These are phyloP conservation scores for Neuroterus valhalla DNA, from an alignment of 1,140 invertebrate genomes.

Conservation along the genomic window DNA sequence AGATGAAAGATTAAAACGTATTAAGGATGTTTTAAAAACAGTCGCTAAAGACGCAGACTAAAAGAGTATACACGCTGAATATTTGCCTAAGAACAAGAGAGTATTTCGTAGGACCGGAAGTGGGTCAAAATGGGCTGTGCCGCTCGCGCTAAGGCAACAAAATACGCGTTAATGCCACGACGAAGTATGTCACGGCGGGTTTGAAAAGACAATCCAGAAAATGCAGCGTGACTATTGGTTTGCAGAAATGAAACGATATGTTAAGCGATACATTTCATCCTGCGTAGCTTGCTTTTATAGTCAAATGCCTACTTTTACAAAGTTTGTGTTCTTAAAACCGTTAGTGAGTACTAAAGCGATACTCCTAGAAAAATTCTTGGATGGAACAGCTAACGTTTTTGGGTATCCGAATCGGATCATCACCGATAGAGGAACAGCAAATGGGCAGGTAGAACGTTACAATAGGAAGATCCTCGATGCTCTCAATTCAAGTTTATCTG, in stretches of 20 bases:
- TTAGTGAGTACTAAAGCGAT: no score
- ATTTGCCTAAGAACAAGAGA: background rate
- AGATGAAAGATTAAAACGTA: no score
- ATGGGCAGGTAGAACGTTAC: no score
- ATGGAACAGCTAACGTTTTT: background rate
- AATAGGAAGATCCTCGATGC: no score
- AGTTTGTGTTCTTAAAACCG: no score
- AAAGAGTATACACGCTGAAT: background rate
- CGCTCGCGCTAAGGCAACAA: conserved; percentile 34
- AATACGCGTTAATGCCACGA: conserved; percentile 40
- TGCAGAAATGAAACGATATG: conserved; percentile 38
- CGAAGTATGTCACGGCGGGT: conserved; percentile 33
- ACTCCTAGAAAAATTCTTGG: no score
- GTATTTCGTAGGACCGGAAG: background rate
- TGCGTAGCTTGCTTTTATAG: conserved; percentile 36
- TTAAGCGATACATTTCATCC: background rate
- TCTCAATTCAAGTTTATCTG: no score
- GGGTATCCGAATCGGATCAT: background rate
- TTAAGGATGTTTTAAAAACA: no score
- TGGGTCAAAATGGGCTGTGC: conserved; percentile 12
- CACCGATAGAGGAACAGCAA: no score
- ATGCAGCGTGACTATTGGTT: conserved; percentile 41
- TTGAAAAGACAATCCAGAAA: conserved; percentile 34
- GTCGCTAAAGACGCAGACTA: background rate
- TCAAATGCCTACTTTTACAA: conserved; percentile 50